Conservation (phyloP, 2,797 vertebrate species). For the Varecia variegata region DNA sequence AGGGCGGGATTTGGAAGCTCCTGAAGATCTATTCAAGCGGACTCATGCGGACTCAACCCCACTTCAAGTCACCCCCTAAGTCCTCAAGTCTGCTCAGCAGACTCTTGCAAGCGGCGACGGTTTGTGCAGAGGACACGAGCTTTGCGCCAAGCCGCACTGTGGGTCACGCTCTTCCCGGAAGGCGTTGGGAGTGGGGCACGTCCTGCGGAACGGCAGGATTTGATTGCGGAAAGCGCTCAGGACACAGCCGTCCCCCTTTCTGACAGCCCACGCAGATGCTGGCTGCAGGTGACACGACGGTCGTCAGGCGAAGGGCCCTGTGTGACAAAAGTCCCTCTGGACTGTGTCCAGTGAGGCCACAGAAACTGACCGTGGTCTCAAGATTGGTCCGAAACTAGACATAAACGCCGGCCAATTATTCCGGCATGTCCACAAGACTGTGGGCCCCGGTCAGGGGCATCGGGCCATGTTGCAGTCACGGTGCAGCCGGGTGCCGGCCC, state of each 20-base stretch:
- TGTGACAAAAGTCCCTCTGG: background rate
- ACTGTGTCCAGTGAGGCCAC: too few species aligned
- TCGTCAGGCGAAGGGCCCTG: background rate
- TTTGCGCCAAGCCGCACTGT: background rate
- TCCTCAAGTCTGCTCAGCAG: background rate
- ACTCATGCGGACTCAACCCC: background rate
- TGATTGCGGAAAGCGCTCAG: background rate
- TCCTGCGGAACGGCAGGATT: rapidly evolving
- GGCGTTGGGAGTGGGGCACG: rapidly evolving
- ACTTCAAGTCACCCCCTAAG: background rate
- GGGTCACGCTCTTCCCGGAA: rapidly evolving
- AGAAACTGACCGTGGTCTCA: background rate
- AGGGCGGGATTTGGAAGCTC: background rate
- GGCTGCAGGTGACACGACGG: background rate
- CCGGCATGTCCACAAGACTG: rapidly evolving
- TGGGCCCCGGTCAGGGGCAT: background rate
- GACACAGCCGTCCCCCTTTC: too few species aligned
- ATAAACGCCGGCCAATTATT: background rate
- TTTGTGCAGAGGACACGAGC: background rate
- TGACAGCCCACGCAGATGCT: background rate
- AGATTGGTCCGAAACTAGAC: background rate
- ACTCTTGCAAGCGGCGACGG: background rate
- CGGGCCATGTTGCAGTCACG: too few species aligned
- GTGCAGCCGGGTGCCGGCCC: too few species aligned
- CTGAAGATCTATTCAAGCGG: background rate